A percentile compares a stretch with the other conserved stretches of the same genome.
These are phyloP conservation scores for Nansenia antarctica DNA, from an alignment of 2,113 vertebrate species.

Conservation along the genomic window DNA sequence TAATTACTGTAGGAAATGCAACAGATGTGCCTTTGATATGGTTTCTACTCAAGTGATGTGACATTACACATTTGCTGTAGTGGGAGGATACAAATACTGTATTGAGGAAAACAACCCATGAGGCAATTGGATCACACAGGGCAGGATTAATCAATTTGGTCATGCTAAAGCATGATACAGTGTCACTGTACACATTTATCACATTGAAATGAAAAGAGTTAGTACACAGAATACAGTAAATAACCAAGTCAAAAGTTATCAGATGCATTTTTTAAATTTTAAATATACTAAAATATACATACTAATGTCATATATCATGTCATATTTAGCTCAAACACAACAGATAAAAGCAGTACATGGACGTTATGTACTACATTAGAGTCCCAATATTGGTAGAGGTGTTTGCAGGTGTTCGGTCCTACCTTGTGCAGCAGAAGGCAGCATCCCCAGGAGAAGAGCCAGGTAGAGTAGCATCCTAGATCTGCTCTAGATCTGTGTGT, in stretches of 20 bases:
- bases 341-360: neutral
- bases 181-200: neutral
- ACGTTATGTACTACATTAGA: neutral
- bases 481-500: slow-evolving; percentile 41
- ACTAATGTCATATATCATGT: too few species aligned
- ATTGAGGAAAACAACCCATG: slow-evolving; percentile 38
- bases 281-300: too few species aligned
- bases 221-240: too few species aligned
- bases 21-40: slow-evolving; percentile 24
- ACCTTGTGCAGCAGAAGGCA: slow-evolving; percentile 65
- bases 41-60: slow-evolving; percentile 29
- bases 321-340: too few species aligned
- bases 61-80: too few species aligned
- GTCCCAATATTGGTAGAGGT: neutral
- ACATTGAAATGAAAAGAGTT: too few species aligned
- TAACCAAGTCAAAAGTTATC: too few species aligned
- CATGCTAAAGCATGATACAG: neutral
- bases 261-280: too few species aligned
- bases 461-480: slow-evolving; percentile 65
- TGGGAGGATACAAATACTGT: slow-evolving; percentile 19
- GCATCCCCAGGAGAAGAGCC: slow-evolving; percentile 56
- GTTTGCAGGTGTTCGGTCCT: slow-evolving; percentile 19
- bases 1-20: slow-evolving; percentile 10
- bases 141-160: neutral
- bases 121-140: slow-evolving; percentile 9